Evolutionary conservation across 2,888 invertebrate genomes (phyloP), one percentile per base, ranked within the genome.

Genomic region (Blastobasis adustella): DNA sequence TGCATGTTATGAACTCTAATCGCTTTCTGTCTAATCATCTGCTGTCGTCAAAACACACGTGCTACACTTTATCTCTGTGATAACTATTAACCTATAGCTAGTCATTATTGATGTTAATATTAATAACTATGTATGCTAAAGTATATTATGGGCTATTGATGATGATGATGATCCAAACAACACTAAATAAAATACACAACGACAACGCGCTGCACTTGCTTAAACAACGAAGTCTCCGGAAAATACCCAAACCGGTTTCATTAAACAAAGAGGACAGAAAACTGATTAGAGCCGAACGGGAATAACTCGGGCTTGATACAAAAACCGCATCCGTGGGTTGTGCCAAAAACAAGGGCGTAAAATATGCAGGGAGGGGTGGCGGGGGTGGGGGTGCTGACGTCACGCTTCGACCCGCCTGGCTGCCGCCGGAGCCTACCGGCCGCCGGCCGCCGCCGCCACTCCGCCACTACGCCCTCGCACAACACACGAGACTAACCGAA

Each of bases 381-480:
- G 57, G 56, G 65, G 53, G 62, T 60, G 58, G 63, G 68, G 68
- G 59, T 58, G 67, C 45, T 84, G 85, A 84, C 84, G 85, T 84
- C 84, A 84, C 67, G 58, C 66, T 71, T 73, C 76, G 76, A 76
- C 76, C 79, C 79, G 79, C 71, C 81, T 72, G 67, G 57, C 73
- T 76, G 79, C 77, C 79, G 79, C 77, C 79, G 67, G 71, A 71
- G 70, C 71, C 66, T 63, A 55, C 61, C 62, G 62, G 58, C 41
- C 46, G 23, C 4, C 55, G 43, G 39, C 66, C 55, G 62, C 65
- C 70, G 74, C 42, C 73, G 66, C 64, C 63, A 68, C 64, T 67
- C 75, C 70, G 69, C 67, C 76, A 72, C 63, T 61, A 71, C 74
- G 71, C 42, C 10, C 3, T 8, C 23, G 23, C 23, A 23, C 23